Percentiles rank a stretch among this genome's conserved stretches.
phyloP scores from a whole-genome alignment of 2,113 vertebrate genomes.

The Scytalopus superciliaris region DNA sequence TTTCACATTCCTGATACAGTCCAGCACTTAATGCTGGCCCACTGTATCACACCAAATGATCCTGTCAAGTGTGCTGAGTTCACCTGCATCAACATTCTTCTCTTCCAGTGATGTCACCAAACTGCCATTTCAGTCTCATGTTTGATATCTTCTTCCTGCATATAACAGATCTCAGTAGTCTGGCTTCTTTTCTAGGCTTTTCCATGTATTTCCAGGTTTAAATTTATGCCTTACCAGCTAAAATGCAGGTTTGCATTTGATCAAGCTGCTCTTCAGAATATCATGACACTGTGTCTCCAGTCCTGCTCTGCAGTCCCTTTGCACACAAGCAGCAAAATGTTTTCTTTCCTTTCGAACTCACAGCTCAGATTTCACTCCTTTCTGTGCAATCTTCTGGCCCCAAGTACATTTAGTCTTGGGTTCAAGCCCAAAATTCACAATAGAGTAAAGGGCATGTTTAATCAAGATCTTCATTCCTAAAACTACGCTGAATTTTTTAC shows the following conservation, averaged over 20 bases:
- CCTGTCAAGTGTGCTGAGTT: fast-evolving
- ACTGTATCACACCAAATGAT: not conserved
- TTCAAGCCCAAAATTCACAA: not conserved
- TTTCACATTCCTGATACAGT: not conserved
- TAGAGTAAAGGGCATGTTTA: not conserved
- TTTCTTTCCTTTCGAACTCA: not conserved
- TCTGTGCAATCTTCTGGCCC: not conserved
- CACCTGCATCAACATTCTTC: not conserved
- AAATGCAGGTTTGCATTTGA: not conserved
- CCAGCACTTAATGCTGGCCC: not conserved
- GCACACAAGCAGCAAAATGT: not conserved
- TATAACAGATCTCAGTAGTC: not conserved
- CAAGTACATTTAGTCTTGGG: not conserved
- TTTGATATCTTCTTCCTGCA: not conserved
- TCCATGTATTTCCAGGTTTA: not conserved
- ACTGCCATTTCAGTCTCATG: not conserved
- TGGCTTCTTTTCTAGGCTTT: not conserved
- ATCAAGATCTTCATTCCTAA: not conserved
- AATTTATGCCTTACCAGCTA: not conserved
- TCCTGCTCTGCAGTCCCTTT: not conserved
- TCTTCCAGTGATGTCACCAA: not conserved
- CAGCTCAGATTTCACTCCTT: not conserved
- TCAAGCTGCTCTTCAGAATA: not conserved
- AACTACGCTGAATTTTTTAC: not conserved
- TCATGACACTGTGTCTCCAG: not conserved